phyloP scores from a whole-genome alignment of 1,140 invertebrate species.

The Drosophila persimilis region DNA sequence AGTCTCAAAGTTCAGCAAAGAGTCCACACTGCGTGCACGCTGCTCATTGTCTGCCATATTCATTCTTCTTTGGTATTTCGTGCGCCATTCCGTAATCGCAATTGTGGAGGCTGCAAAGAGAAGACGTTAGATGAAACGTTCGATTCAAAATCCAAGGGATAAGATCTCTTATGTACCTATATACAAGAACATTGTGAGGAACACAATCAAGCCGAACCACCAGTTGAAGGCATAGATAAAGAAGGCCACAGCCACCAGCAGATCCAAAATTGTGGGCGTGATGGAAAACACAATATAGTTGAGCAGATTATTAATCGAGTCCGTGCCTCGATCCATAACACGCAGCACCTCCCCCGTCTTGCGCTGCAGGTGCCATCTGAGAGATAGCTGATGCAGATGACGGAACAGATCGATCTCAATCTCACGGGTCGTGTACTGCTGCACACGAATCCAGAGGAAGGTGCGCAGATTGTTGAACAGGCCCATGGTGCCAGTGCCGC shows the following conservation, averaged over 20 bases:
- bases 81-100: slow-evolving; percentile 96
- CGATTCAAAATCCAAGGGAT: neutral
- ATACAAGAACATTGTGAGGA: slow-evolving; percentile 95
- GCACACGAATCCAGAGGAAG: slow-evolving; percentile 97
- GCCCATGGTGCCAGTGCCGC: slow-evolving; percentile 95
- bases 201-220: slow-evolving; percentile 97
- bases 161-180: slow-evolving; percentile 90
- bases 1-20: slow-evolving; percentile 98
- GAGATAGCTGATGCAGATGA: slow-evolving; percentile 93
- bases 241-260: slow-evolving; percentile 95
- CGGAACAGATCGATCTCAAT: slow-evolving; percentile 93
- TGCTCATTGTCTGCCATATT: slow-evolving; percentile 96
- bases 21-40: slow-evolving; percentile 96
- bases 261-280: slow-evolving; percentile 95
- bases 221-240: slow-evolving; percentile 94
- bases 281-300: slow-evolving; percentile 95
- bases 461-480: slow-evolving; percentile 95
- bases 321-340: slow-evolving; percentile 97
- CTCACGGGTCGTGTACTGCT: slow-evolving; percentile 97
- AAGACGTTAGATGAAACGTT: neutral
- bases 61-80: slow-evolving; percentile 95
- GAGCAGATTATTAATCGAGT: slow-evolving; percentile 96
- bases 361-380: slow-evolving; percentile 94
- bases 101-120: slow-evolving; percentile 90
- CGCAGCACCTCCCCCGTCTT: slow-evolving; percentile 98